Base-by-base conservation (phyloP, 2,888 invertebrate species). In the Eilema depressum region DNA sequence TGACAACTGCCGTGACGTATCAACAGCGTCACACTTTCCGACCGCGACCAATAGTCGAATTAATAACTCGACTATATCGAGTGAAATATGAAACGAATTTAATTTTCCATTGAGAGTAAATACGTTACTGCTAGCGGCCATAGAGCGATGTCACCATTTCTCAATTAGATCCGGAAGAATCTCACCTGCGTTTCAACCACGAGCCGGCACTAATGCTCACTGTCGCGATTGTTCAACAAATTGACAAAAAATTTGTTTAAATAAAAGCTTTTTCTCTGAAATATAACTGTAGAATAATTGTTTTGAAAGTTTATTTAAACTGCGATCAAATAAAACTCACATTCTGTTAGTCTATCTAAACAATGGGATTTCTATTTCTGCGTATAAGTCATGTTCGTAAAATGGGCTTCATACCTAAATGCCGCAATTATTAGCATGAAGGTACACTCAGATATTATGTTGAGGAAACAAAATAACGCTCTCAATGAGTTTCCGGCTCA, bases 161-260 rank as follows among this genome's bases (percentile, higher is more conserved):
- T 85, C 92, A 89, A 93, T 94, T 93, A 93, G 93, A 93, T 93
- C 86, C 94, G 93, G 92, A 94, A 94, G 92, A 90, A 83, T 85
- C 84, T 88, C 85, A 86, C 83, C 83, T 81, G 85, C 80, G 86
- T 86, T 85, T 80, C 72, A 86, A 83, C 84, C 86, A 86, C 85
- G 83, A 83, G 89, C 88, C 88, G 88, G 86, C 87, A 88, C 89
- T 92, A 91, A 91, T 89, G 87, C 77, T 78, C 81, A 75, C 75
- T 78, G 75, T 76, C 80, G 77, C 83, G 81, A 84, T 86, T 85
- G 85, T 84, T 82, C 74, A 84, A 78, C 76, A 85, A 86, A 88
- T 85, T 84, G 81, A 77, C 86, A 79, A 86, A 86, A 81, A 83
- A 74, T 72, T 74, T 81, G 83, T 82, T 82, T 81, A 84, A 84